Conservation (phyloP, 2,797 vertebrate genomes). For the Enteromius mattozi region DNA sequence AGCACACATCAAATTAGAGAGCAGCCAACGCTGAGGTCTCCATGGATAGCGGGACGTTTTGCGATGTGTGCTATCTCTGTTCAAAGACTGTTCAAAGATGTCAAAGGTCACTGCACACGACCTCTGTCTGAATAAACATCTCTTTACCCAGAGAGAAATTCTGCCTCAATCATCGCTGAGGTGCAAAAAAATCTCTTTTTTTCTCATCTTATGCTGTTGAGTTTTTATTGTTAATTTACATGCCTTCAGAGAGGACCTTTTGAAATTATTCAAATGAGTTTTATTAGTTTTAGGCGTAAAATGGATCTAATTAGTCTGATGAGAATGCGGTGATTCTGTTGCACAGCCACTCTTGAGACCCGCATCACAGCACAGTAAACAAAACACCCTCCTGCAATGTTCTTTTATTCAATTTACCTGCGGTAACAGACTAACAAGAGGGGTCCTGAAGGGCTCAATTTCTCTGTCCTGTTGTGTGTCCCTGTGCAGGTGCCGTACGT, state of each 20-base stretch:
- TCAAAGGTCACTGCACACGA: slow-evolving; percentile 24
- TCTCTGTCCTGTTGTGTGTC: slow-evolving; percentile 24
- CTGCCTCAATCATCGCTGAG: not conserved
- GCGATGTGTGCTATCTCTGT: not conserved
- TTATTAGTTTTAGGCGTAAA: slow-evolving; percentile 50
- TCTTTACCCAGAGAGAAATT: not conserved
- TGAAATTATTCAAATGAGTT: slow-evolving; percentile 55
- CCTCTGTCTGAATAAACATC: slow-evolving; percentile 22
- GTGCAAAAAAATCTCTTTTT: slow-evolving; percentile 26
- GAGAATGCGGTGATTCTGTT: slow-evolving; percentile 44
- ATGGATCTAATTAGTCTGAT: slow-evolving; percentile 51
- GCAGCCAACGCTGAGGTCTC: slow-evolving; percentile 14
- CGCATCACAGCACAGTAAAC: slow-evolving; percentile 17
- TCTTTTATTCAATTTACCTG: slow-evolving; percentile 39
- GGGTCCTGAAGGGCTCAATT: slow-evolving; percentile 1
- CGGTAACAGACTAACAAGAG: slow-evolving; percentile 12
- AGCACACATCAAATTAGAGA: slow-evolving; percentile 46
- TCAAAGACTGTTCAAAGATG: not conserved
- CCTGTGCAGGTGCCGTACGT: slow-evolving; percentile 92
- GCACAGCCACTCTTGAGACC: slow-evolving; percentile 8
- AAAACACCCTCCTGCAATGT: slow-evolving; percentile 35
- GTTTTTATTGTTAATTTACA: slow-evolving; percentile 46
- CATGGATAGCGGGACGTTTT: slow-evolving; percentile 15
- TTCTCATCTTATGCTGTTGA: slow-evolving; percentile 26
- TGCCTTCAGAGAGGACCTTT: slow-evolving; percentile 50